Conservation (phyloP, 2,797 vertebrate species). For the Yasuhikotakia modesta region DNA sequence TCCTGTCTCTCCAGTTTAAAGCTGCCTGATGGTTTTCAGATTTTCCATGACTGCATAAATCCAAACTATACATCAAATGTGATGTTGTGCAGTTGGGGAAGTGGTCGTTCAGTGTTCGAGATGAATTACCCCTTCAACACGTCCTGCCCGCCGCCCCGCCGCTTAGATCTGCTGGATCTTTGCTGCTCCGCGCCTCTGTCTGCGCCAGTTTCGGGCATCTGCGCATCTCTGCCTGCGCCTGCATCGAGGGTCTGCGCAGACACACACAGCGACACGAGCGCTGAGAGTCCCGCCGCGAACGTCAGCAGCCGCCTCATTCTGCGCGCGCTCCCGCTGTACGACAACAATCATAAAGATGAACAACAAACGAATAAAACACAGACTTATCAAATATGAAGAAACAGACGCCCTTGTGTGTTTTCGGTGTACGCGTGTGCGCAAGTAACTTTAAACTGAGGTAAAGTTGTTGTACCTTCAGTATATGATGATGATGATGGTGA, state of each 20-base stretch:
- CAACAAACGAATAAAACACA: constrained; percentile 48
- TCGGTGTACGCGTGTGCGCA: not conserved
- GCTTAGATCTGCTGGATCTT: constrained; percentile 87
- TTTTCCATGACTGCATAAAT: not conserved
- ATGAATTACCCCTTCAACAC: constrained; percentile 89
- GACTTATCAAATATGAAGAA: not conserved
- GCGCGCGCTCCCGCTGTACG: constrained; percentile 67
- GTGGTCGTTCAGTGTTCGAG: too few relatives aligned
- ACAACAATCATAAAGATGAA: constrained; percentile 54
- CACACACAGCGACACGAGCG: constrained; percentile 74
- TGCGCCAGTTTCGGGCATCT: constrained; percentile 73
- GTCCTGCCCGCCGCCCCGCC: constrained; percentile 86
- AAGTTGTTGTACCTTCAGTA: constrained; percentile 35
- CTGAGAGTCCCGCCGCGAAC: constrained; percentile 81
- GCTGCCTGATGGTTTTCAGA: not conserved
- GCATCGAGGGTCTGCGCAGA: constrained; percentile 71
- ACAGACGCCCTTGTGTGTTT: not conserved
- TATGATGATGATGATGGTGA: constrained; percentile 62
- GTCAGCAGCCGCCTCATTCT: constrained; percentile 82
- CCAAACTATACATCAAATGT: too few relatives aligned
- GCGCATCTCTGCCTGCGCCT: constrained; percentile 74
- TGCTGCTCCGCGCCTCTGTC: constrained; percentile 73
- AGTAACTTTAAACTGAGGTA: constrained; percentile 58
- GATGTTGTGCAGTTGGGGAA: too few relatives aligned
- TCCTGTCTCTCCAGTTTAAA: not conserved